Evolutionary conservation across 2,797 vertebrate genomes (phyloP), one percentile per base, ranked within the genome.

Genomic region (Eulemur albifrons): DNA sequence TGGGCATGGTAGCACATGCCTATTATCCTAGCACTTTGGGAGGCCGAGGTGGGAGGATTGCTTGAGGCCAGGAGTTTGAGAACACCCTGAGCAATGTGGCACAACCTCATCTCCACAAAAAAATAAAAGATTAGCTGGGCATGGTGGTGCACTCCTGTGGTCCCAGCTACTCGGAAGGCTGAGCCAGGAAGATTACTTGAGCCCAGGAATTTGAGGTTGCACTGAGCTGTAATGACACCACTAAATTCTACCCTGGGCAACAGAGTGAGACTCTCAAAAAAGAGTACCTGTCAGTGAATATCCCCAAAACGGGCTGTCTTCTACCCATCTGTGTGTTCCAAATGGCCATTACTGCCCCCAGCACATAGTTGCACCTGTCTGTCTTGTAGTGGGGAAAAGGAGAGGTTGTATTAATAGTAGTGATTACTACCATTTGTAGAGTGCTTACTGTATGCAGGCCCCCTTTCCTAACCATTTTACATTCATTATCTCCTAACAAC

Each of bases 341-440:
- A 1, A 0, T 52, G 38, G 59, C 38, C 4, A 0, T 35, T 7
- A 2, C 70, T 50, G 52, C 38, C 54, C 32, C 35, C 57, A 12
- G 48, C 59, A 45, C 21, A n/a, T 32, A 21, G 67, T 14, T 43
- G 50, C 40, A 8, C 25, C n/a, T 63, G 2, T 54, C 63, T 0
- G 2, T 15, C 70, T 0, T 13, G 10, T 45, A 45, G 23, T 4
- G 13, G 13, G 18, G 3, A 4, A 27, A 13, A 11, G 23, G 32
- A 6, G 7, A 7, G 0, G 4, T 72, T 2, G 23, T 3, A 65
- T 8, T 17, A n/a, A n/a, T 9, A 81, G 5, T 23, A 14, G 75
- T 5, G 3, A 30, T 52, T 15, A 9, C 35, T 40, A 9, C 9
- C 2, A 0, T n/a, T 50, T n/a, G 20, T 27, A 6, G 21, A 2